Evolutionary conservation across 2,797 vertebrate genomes (phyloP).

Genomic region (Clarias laeviceps): DNA sequence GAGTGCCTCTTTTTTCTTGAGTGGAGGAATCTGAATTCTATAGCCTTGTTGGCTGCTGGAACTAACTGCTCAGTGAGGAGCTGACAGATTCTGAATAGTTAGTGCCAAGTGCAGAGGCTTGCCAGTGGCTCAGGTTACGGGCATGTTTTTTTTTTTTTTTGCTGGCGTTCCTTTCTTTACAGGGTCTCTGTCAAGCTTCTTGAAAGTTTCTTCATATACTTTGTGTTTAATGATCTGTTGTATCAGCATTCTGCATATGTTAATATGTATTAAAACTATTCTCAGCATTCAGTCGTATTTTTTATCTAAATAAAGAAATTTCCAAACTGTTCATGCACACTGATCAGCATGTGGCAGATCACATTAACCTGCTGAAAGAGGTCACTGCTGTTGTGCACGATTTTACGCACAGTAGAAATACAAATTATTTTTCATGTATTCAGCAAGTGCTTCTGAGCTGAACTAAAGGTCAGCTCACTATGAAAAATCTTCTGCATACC

Average conservation of each 20-base stretch:
- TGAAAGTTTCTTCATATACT: neutral
- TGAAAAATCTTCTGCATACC: neutral
- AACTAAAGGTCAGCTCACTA: neutral
- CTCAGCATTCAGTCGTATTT: neutral
- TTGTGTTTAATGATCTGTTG: neutral
- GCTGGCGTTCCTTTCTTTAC: neutral
- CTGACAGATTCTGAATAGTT: slow-evolving; percentile 8
- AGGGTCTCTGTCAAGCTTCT: slow-evolving; percentile 1
- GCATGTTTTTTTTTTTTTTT: slow-evolving; percentile 37
- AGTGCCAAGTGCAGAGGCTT: slow-evolving; percentile 9
- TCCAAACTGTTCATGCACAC: neutral
- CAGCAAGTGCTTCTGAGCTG: neutral
- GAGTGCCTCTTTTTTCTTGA: slow-evolving; percentile 1
- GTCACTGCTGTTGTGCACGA: neutral
- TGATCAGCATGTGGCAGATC: neutral
- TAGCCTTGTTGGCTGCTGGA: slow-evolving; percentile 35
- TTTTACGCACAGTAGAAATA: neutral
- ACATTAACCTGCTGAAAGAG: neutral
- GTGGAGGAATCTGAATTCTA: slow-evolving; percentile 31
- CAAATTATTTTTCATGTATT: neutral
- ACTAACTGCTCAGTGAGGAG: slow-evolving; percentile 44
- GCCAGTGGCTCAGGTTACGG: slow-evolving; percentile 66
- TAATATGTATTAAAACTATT: neutral
- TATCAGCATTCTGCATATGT: neutral
- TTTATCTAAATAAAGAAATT: neutral